Base-by-base conservation (phyloP, 2,888 invertebrate species). In the Hipparchia semele region DNA sequence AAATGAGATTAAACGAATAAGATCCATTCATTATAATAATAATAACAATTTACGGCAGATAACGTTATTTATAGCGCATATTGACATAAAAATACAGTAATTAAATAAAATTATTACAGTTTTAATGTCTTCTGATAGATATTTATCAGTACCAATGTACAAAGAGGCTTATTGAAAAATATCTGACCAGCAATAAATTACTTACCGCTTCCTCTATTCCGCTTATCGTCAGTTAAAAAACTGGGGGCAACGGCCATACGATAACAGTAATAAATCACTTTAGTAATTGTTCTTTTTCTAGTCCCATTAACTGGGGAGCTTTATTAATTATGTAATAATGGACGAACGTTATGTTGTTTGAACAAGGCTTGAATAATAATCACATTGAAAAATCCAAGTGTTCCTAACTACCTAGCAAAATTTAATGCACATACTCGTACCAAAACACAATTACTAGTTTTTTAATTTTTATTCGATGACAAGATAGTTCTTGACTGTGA, bases 161-260 rank as follows among this genome's bases (percentile, higher is more conserved):
- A 78, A 79, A 82, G 81, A 80, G 81, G 79, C 81, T 83, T 80
- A 85, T 85, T 85, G 84, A 83, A 85, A 83, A 85, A 83, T 81
- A 82, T 83, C 79, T 80, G 79, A 76, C 78, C 76, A 79, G 80
- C 82, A 73, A 84, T 85, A 85, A 86, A 86, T 86, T 81, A 86
- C 78, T 79, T 79, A 82, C 76, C 78, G 82, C 83, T 84, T 84
- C 83, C 84, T 84, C 81, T 82, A 81, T 90, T 88, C 87, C 82
- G 83, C 87, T 91, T 92, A 92, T 92, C 91, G 86, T 79, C 76
- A 80, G 79, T 82, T 53, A 88, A 89, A 87, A 83, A 81, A 80
- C 78, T 80, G 79, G 81, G 85, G 83, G 81, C 84, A 84, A 80
- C 79, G 83, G 80, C 84, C 82, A 82, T 72, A 69, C 83, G 87